Evolutionary conservation across 2,113 vertebrate genomes (phyloP).

Genomic region (Cyprinodon brontotheroides): DNA sequence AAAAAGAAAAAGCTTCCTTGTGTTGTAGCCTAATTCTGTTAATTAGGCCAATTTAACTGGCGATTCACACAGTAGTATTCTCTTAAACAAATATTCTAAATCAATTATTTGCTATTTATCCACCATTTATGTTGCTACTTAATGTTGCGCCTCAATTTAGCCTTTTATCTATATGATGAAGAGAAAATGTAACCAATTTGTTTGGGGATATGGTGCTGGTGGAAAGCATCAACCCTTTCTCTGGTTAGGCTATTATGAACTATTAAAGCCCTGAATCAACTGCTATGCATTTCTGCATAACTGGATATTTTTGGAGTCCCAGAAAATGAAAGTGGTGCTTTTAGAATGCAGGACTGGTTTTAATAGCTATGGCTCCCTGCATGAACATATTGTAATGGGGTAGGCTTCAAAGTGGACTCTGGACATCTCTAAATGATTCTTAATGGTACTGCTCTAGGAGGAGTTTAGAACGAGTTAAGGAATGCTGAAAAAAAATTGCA

Average conservation of each 20-base stretch:
- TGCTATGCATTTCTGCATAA: conserved; percentile 18
- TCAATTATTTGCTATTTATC: neutral
- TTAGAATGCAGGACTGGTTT: too few species aligned
- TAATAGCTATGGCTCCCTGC: neutral
- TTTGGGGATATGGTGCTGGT: neutral
- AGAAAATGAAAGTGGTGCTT: too few species aligned
- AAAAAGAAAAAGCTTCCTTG: conserved; percentile 11
- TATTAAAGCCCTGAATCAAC: neutral
- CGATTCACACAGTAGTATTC: neutral
- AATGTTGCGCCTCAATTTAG: neutral
- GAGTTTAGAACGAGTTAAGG: conserved; percentile 17
- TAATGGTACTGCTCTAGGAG: conserved; percentile 40
- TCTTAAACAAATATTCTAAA: neutral
- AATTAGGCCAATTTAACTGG: conserved; percentile 57
- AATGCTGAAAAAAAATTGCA: conserved; percentile 31
- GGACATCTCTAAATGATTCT: conserved; percentile 12
- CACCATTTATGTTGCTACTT: neutral
- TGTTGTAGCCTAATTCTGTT: conserved; percentile 43
- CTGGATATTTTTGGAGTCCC: too few species aligned
- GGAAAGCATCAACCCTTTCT: neutral
- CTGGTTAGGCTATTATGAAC: conserved; percentile 5
- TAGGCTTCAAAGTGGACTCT: neutral
- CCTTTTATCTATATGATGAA: neutral
- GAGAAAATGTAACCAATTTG: conserved; percentile 3
- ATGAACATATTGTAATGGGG: neutral